Evolutionary conservation across 2,113 vertebrate genomes (phyloP).

Genomic region (Plotosus lineatus): DNA sequence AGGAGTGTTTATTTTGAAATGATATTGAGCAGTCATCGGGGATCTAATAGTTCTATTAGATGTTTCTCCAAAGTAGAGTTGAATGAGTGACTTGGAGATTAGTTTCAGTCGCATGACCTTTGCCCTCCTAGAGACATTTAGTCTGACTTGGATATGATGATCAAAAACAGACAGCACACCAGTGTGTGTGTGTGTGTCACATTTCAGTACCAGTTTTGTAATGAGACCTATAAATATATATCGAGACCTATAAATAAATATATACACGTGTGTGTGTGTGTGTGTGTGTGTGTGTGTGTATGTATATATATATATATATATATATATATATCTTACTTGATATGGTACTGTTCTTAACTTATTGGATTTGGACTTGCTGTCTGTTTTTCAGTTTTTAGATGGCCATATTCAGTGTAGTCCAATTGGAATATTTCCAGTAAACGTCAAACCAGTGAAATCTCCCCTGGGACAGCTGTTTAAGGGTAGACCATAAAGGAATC

Average conservation of each 20-base stretch:
- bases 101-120: not conserved
- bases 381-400: not conserved
- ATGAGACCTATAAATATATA: no score
- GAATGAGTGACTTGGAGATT: not conserved
- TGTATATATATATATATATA: no score
- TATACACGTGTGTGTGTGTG: no score
- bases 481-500: slow-evolving; percentile 39
- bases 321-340: not conserved
- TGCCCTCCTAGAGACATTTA: not conserved
- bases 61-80: slow-evolving; percentile 10
- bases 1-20: not conserved
- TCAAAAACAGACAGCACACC: slow-evolving; percentile 10
- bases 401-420: not conserved
- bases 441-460: slow-evolving; percentile 30
- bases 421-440: not conserved
- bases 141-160: not conserved
- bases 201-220: no score
- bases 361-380: not conserved
- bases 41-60: not conserved
- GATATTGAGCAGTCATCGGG: not conserved
- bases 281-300: no score
- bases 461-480: slow-evolving; percentile 27
- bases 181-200: not conserved
- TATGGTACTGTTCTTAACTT: not conserved
- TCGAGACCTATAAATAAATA: no score